These are phyloP conservation scores for Yponomeuta evonymella DNA, from an alignment of 2,888 invertebrate species.

Conservation along the genomic window DNA sequence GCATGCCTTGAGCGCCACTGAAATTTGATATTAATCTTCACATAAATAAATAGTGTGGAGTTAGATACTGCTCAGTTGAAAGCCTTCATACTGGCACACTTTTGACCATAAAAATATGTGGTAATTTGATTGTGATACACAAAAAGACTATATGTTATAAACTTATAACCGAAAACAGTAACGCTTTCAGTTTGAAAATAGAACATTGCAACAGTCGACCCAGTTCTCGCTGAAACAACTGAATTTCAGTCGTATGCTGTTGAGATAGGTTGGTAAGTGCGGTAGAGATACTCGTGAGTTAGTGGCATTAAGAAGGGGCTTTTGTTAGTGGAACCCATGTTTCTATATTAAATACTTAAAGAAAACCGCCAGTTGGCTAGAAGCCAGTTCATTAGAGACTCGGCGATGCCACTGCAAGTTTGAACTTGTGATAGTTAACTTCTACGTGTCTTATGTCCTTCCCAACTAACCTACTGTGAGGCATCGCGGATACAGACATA, in stretches of 20 bases:
- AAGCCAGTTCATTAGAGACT: slow-evolving; percentile 40
- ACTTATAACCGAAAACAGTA: slow-evolving; percentile 42
- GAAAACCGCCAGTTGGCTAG: slow-evolving; percentile 43
- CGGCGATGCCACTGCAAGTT: slow-evolving; percentile 2
- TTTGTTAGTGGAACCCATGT: slow-evolving; percentile 10
- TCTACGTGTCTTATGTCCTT: neutral
- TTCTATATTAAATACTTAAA: slow-evolving; percentile 53
- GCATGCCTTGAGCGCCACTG: too few relatives aligned
- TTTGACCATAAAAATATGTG: neutral
- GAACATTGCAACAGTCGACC: slow-evolving; percentile 27
- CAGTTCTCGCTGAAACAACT: neutral
- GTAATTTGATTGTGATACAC: neutral
- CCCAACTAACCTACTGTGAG: too few relatives aligned
- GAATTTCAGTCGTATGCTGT: neutral
- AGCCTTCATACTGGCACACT: too few relatives aligned
- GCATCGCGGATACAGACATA: too few relatives aligned
- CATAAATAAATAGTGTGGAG: too few relatives aligned
- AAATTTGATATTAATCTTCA: too few relatives aligned
- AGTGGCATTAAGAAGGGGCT: slow-evolving; percentile 7
- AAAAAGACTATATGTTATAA: neutral
- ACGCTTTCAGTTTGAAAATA: slow-evolving; percentile 54
- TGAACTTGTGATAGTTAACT: slow-evolving; percentile 24
- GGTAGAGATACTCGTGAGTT: neutral
- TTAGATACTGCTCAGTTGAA: too few relatives aligned
- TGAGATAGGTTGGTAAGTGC: neutral